Evolutionary conservation across 2,888 invertebrate genomes (phyloP).

Genomic region (Mesorhabditis spiculigera): DNA sequence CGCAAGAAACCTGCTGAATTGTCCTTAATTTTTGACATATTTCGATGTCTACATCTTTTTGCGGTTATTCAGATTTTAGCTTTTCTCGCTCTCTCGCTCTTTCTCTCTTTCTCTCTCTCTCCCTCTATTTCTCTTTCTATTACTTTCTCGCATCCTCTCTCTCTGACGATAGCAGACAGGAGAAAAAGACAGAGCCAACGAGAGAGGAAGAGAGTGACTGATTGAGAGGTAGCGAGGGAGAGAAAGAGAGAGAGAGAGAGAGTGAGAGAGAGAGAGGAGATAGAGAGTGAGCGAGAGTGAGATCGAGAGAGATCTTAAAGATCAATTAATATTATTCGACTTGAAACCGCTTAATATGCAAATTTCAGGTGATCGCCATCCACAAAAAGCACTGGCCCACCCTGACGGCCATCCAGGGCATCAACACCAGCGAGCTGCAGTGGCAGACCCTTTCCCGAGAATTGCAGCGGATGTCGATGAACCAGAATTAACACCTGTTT

Average conservation of each 20-base stretch:
- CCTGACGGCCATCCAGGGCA: conserved; percentile 44
- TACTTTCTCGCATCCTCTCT: not conserved
- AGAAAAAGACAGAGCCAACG: not conserved
- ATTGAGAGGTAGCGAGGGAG: not conserved
- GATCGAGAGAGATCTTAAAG: no score
- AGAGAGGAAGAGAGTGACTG: no score
- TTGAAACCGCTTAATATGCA: not conserved
- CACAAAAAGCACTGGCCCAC: conserved; percentile 56
- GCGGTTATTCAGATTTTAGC: no score
- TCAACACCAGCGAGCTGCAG: conserved; percentile 45
- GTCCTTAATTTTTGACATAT: no score
- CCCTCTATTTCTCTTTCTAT: not conserved
- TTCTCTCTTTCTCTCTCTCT: no score
- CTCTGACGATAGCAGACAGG: not conserved
- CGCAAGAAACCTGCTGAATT: not conserved
- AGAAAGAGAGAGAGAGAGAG: no score
- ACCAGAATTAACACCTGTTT: conserved; percentile 7
- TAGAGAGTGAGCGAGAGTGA: no score
- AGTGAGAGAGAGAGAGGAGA: no score
- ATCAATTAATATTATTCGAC: no score
- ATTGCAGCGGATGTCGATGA: conserved; percentile 17
- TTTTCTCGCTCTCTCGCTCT: no score
- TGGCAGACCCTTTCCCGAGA: conserved; percentile 33
- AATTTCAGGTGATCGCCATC: conserved; percentile 50
- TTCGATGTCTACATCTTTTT: no score